Base-by-base conservation (phyloP, 2,113 vertebrate species). In the Oenanthe melanoleuca region DNA sequence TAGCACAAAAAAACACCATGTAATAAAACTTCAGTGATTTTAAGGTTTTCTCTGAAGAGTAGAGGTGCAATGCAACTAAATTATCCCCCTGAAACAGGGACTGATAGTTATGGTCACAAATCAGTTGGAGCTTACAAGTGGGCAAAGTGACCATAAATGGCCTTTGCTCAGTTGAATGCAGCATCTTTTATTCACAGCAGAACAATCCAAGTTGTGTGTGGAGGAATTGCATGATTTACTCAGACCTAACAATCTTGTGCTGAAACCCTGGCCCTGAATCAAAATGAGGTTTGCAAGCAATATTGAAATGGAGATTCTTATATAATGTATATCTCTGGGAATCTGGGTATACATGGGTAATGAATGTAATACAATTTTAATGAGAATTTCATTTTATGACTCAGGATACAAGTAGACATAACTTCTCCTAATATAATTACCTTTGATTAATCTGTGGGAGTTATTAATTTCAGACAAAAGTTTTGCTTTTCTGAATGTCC, bases 371-470 rank as follows among this genome's bases (percentile, higher is more conserved):
- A 97, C 93, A 95, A 81, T 93, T 95, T 97, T 97, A 97, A 97
- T 97, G 93, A 97, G 92, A 94, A 96, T 91, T 96, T 97, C 93
- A 91, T 94, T 95, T 97, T 86, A 96, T 96, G 96, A 96, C 91
- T 95, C 90, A 88, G 96, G 94, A 96, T 97, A 93, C 96, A 94
- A 81, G 93, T 90, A 95, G 97, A 96, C 95, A 94, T 97, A 96
- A 94, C 92, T 96, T 97, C 91, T 96, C 28, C 70, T 97, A 94
- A 96, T 96, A 89, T 95, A 97, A 96, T 97, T 97, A 96, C 34
- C 92, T 97, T 97, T 97, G 95, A 97, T 97, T 97, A 97, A 97
- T 97, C 94, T 95, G 92, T 85, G 71, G 93, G 96, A 97, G 96
- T 97, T 96, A 96, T 96, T 97, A 96, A 97, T 94, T 96, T 96